These are phyloP conservation scores for Ramphastos sulfuratus DNA, from an alignment of 2,113 vertebrate genomes.

Conservation along the genomic window DNA sequence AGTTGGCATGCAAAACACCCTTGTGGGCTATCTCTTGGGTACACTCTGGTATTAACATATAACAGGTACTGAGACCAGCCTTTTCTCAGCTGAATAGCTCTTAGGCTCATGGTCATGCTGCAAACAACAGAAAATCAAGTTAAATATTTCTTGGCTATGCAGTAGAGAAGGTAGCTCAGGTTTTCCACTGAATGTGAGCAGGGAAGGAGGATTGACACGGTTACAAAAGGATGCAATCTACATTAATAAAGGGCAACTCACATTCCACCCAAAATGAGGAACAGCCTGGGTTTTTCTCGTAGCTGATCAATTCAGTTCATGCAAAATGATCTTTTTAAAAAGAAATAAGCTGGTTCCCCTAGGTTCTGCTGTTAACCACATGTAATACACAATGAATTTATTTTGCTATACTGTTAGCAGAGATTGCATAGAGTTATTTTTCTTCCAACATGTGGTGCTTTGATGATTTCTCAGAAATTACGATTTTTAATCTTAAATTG, in stretches of 20 bases:
- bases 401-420: slow-evolving; percentile 42
- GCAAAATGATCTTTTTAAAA: slow-evolving; percentile 6
- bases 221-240: neutral
- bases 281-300: neutral
- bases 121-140: neutral
- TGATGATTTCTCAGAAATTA: slow-evolving; percentile 68
- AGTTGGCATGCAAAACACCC: neutral
- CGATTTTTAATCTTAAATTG: slow-evolving; percentile 68
- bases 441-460: slow-evolving; percentile 51
- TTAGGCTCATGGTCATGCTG: neutral
- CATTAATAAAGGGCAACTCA: neutral
- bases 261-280: slow-evolving; percentile 1
- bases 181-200: neutral
- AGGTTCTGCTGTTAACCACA: slow-evolving; percentile 50
- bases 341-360: neutral
- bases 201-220: neutral
- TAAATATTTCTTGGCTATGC: neutral
- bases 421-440: slow-evolving; percentile 58
- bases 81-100: neutral
- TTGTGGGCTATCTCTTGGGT: neutral
- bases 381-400: slow-evolving; percentile 21
- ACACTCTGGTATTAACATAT: neutral
- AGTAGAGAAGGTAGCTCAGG: neutral
- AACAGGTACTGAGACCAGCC: neutral
- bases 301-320: neutral